Percentiles rank a stretch among this genome's conserved stretches.
phyloP scores from a whole-genome alignment of 2,888 invertebrate species.

The Cerastis rubricosa region DNA sequence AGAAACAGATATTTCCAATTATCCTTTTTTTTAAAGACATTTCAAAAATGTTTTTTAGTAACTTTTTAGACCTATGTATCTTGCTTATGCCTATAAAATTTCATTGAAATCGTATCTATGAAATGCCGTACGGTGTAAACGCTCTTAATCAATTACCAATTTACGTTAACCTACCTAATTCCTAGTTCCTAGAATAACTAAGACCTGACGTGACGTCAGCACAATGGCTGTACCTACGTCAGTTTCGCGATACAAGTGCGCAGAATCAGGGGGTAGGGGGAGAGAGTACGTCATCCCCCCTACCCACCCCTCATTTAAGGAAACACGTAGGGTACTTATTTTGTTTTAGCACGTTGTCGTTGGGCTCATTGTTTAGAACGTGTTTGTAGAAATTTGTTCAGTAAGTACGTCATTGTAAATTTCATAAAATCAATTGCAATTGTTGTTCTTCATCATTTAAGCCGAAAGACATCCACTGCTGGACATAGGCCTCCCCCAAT shows the following conservation, averaged over 20 bases:
- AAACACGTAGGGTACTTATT: slow-evolving; percentile 10
- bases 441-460: too few relatives aligned
- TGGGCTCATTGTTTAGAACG: neutral
- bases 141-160: neutral
- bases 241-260: slow-evolving; percentile 41
- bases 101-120: too few relatives aligned
- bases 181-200: slow-evolving; percentile 16
- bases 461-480: too few relatives aligned
- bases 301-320: neutral
- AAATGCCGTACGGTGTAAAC: too few relatives aligned
- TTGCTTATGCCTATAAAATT: too few relatives aligned
- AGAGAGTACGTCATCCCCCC: slow-evolving; percentile 48
- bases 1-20: too few relatives aligned
- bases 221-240: slow-evolving; percentile 13
- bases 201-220: slow-evolving; percentile 56
- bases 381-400: neutral
- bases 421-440: too few relatives aligned
- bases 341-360: neutral
- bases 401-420: neutral
- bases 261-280: slow-evolving; percentile 10
- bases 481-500: too few relatives aligned
- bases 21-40: too few relatives aligned
- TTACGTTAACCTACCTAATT: neutral
- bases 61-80: too few relatives aligned
- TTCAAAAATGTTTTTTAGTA: too few relatives aligned